Base-by-base conservation (phyloP, 2,797 vertebrate species). In the Mastacembelus armatus region DNA sequence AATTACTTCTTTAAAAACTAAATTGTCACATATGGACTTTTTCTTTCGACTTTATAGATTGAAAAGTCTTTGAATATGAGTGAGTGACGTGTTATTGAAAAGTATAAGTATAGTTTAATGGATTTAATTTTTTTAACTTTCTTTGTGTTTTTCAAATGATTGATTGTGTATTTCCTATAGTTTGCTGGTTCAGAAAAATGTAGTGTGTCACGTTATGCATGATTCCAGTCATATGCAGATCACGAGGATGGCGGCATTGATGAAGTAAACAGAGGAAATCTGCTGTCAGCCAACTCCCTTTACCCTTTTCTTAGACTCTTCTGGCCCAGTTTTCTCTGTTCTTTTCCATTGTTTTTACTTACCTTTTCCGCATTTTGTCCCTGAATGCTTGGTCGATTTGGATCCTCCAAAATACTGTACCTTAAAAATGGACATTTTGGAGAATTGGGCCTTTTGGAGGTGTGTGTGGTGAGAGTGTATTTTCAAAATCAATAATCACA, bases 261-360 rank as follows among this genome's bases (percentile, higher is more conserved):
- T 35, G 44, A 60, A 51, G 57, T 75, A 59, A 74, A 75, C 61
- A 66, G 51, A 70, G 51, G 49, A 61, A 51, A 62, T 33, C 27
- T 43, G 33, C 44, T 36, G 65, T 49, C 1, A 2, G 6, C 58
- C 61, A 47, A 44, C 38, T 56, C n/a, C 22, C 50, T 33, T 33
- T 55, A 74, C 18, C 74, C 19, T 22, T 62, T 8, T 50, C 22
- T 33, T 26, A 40, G 32, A 64, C 30, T 50, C 27, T 44, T 42
- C 2, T 88, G 81, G 87, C 87, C 83, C 60, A 78, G 27, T 85
- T 82, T 44, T 22, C 40, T 30, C 19, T 22, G 63, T 38, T 58
- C 24, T 38, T 72, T 38, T 76, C 55, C 55, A 30, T 66, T 71
- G 39, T 71, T 83, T 79, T 68, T 47, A 80, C 45, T 49, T 64